Conservation (phyloP, 2,797 vertebrate genomes). For the Xiphophorus birchmanni region DNA sequence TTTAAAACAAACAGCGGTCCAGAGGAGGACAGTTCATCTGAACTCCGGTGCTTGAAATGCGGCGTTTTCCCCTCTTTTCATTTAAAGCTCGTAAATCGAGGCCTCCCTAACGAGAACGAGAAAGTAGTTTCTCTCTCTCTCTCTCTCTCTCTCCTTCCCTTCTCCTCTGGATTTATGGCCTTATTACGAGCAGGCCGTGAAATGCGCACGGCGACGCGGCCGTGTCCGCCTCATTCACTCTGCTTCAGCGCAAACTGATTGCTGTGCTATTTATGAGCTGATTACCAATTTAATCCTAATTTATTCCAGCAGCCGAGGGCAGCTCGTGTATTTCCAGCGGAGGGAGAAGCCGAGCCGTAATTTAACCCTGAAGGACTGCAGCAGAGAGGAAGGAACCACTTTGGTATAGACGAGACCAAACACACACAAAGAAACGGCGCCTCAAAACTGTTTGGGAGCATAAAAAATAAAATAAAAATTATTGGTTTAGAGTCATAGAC, state of each 20-base stretch:
- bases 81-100: conserved; percentile 78
- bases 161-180: conserved; percentile 66
- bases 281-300: conserved; percentile 66
- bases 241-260: conserved; percentile 42
- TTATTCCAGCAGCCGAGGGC: conserved; percentile 41
- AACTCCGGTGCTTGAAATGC: background rate
- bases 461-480: background rate
- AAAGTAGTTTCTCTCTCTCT: conserved; percentile 33
- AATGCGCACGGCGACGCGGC: conserved; percentile 45
- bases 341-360: background rate
- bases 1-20: background rate
- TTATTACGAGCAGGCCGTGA: conserved; percentile 72
- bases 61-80: conserved; percentile 59
- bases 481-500: background rate
- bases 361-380: background rate
- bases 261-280: conserved; percentile 62
- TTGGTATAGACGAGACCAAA: background rate
- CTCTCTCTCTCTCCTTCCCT: conserved; percentile 19
- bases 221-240: conserved; percentile 40
- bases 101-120: conserved; percentile 67
- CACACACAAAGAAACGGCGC: background rate
- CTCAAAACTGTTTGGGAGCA: background rate
- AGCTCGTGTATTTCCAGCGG: conserved; percentile 4
- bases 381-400: background rate
- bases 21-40: background rate